Evolutionary conservation across 2,113 vertebrate genomes (phyloP), one percentile per base, ranked within the genome.

Genomic region (Scatophagus argus): DNA sequence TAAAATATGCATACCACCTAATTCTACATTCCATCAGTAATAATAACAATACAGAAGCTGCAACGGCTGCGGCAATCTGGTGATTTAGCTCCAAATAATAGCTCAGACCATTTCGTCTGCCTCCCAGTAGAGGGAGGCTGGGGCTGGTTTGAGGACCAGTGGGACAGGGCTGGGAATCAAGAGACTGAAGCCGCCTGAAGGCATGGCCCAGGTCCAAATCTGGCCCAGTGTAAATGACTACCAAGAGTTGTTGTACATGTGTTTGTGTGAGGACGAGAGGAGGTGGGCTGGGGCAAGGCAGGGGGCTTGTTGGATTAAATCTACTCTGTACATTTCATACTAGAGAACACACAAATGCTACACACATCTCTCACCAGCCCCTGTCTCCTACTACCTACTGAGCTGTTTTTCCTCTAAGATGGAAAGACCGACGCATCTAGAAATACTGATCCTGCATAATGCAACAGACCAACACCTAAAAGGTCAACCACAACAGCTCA

Each of bases 151-250:
- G 76, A 49, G 54, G 82, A 76, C 83, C 82, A 67, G 63, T 12
- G 63, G 77, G 81, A 83, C 75, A 3, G 36, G 23, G 47, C 72
- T 61, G 43, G 74, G 86, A 90, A 84, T 65, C 75, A 72, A 38
- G 85, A 77, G 80, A 81, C 41, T 73, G 55, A 23, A 71, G 69
- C 58, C 71, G 88, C 93, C 92, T 88, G 81, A 67, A 90, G 92
- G 86, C 84, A 92, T 94, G 91, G 93, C 91, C 29, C 73, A 12
- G 25, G 63, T 94, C 92, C 93, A 95, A 91, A 91, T 76, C 77
- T 71, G 76, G 86, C 70, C 77, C 55, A 56, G 88, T 27, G 52
- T 82, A 83, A 90, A 84, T 56, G 74, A 82, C 77, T 66, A 83
- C 70, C 36, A 56, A 69, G 77, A 77, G 85, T 60, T 74, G 67